phyloP scores from a whole-genome alignment of 2,113 vertebrate genomes.

The Genyomyrus donnyi region DNA sequence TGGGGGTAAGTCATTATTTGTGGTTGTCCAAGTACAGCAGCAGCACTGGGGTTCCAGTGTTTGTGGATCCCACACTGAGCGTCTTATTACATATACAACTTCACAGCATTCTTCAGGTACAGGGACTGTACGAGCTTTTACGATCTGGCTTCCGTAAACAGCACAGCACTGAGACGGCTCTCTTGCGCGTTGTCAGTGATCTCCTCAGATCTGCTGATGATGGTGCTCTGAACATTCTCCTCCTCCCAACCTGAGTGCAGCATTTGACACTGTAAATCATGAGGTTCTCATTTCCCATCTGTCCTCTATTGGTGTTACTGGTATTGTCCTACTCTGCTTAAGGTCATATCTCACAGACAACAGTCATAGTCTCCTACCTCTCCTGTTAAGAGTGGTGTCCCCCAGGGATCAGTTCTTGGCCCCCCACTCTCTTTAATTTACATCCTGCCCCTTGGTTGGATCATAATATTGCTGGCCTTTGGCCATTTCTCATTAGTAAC shows the following conservation, averaged over 20 bases:
- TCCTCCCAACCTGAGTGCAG: not conserved
- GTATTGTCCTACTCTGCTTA: not conserved
- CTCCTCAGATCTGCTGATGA: not conserved
- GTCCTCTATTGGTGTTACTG: not conserved
- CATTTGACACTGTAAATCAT: not conserved
- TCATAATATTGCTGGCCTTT: not conserved
- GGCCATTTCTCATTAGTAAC: not conserved
- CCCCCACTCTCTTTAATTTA: not conserved
- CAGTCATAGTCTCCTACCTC: not conserved
- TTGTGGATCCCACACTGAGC: conserved; percentile 23
- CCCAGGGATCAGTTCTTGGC: not conserved
- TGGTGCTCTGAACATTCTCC: not conserved
- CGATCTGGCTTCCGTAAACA: not conserved
- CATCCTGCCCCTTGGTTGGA: not conserved
- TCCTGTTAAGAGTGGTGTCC: not conserved
- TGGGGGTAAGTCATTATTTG: conserved; percentile 30
- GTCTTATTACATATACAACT: conserved; percentile 31
- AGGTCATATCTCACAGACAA: not conserved
- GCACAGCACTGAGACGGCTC: not conserved
- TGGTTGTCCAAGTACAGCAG: conserved; percentile 44
- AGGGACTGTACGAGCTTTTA: not conserved
- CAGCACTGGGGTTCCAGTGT: not conserved
- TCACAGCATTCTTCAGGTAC: not conserved
- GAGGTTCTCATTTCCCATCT: not conserved
- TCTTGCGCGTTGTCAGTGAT: not conserved